Percentiles rank a stretch among this genome's conserved stretches.
Conservation (phyloP, 2,888 invertebrate genomes). For the Ryuthela nishihirai region DNA sequence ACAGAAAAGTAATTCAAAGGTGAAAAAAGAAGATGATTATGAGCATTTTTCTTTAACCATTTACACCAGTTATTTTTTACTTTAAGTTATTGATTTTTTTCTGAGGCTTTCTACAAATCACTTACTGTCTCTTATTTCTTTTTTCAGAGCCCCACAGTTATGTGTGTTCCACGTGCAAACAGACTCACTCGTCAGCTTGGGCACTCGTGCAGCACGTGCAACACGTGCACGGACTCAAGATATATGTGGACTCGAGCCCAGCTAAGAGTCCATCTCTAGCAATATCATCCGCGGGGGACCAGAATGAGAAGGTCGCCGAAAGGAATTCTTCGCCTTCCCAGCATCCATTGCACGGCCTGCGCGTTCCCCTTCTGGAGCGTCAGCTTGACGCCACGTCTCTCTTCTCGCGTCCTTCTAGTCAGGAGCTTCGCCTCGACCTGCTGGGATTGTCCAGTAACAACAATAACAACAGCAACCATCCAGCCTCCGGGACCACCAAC, state of each 20-base stretch:
- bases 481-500: conserved; percentile 13
- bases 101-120: no score
- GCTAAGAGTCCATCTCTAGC: conserved; percentile 13
- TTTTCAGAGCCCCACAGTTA: conserved; percentile 80
- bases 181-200: conserved; percentile 88
- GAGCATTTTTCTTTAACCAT: neutral
- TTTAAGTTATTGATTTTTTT: neutral
- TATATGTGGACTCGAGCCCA: conserved; percentile 66
- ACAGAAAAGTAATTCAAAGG: no score
- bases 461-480: conserved; percentile 12
- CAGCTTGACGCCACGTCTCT: conserved; percentile 48
- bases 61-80: neutral
- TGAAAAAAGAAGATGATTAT: no score
- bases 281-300: neutral
- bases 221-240: conserved; percentile 86
- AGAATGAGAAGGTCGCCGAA: conserved; percentile 11
- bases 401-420: conserved; percentile 68
- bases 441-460: conserved; percentile 52
- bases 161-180: conserved; percentile 90
- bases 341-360: conserved; percentile 54
- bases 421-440: conserved; percentile 62
- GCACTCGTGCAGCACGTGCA: conserved; percentile 90
- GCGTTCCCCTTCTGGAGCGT: conserved; percentile 65
- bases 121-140: no score
- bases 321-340: conserved; percentile 32